Base-by-base conservation (phyloP, 1,140 invertebrate species). In the Neoseiulus cucumeris region DNA sequence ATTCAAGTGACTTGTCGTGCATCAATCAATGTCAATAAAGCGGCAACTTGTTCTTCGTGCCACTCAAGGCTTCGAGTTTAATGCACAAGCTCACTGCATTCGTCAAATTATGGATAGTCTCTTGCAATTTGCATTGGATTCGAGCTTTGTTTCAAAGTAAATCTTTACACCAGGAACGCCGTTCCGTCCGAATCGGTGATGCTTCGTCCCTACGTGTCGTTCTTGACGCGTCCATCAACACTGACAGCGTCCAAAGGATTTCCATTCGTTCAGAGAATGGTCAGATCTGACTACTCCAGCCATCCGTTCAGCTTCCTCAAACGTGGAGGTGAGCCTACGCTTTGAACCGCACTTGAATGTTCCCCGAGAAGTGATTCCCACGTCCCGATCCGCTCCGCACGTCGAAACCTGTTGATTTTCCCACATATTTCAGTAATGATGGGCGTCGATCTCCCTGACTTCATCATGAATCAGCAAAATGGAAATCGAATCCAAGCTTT, bases 401-500 rank as follows among this genome's bases (percentile, higher is more conserved):
- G 4, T 47, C 7, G 18, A 47, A 22, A 47, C 28, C 28, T 47
- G 28, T 14, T 7, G 18, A 28, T 47, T 22, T 47, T 22, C 45
- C 14, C 33, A 17, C 33, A 9, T 20, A 20, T 59, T 59, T 9
- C 51, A 59, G 51, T 59, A 25, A 59, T 59, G 51, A 59, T 59
- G 51, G 51, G 51, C 9, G 51, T 59, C 17, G 51, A 59, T 33
- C 22, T 59, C 25, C 51, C 51, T 25, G 51, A 59, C 51, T 59
- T 59, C 51, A 59, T 59, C 22, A 59, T 59, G 51, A 59, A 59
- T 59, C 51, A 59, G 51, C 51, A 59, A 33, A 59, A 59, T 33
- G 51, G 51, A 17, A 59, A 59, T 59, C 51, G 51, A 17, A 59
- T 59, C 22, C 51, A 59, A 20, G 51, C 51, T n/a, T 59, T 59